A percentile compares a stretch with the other conserved stretches of the same genome.
phyloP scores from a whole-genome alignment of 2,888 invertebrate species.

The Craniophora ligustri region DNA sequence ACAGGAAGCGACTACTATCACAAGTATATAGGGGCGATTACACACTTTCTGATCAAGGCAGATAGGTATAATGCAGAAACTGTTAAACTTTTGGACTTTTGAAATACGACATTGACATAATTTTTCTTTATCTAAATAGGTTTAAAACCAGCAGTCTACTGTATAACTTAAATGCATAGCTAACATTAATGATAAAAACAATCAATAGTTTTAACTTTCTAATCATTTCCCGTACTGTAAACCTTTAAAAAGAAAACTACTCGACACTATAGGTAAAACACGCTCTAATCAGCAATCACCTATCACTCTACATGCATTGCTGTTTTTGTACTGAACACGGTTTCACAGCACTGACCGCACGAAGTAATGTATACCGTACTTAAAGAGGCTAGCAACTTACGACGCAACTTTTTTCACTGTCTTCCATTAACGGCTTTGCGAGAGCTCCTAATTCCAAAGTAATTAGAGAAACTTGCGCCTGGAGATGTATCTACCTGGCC shows the following conservation, averaged over 20 bases:
- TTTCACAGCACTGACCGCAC: background rate
- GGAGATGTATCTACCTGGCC: constrained; percentile 55
- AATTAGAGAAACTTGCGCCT: constrained; percentile 78
- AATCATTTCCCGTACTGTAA: constrained; percentile 16
- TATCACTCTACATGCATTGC: constrained; percentile 24
- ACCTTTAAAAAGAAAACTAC: constrained; percentile 36
- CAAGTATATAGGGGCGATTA: too few relatives aligned
- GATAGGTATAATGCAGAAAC: too few relatives aligned
- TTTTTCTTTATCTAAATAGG: too few relatives aligned
- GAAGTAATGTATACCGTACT: constrained; percentile 29
- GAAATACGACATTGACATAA: too few relatives aligned
- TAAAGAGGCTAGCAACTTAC: constrained; percentile 49
- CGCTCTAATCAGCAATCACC: constrained; percentile 15
- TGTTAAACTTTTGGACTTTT: too few relatives aligned
- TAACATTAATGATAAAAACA: too few relatives aligned
- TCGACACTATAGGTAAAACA: constrained; percentile 32
- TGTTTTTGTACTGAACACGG: constrained; percentile 10
- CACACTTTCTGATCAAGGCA: too few relatives aligned
- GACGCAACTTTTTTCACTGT: constrained; percentile 67
- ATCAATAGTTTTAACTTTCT: constrained; percentile 41
- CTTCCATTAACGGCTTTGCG: constrained; percentile 59
- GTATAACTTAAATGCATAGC: too few relatives aligned
- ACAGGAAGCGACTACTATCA: too few relatives aligned
- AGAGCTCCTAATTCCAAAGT: constrained; percentile 78
- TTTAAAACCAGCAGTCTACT: too few relatives aligned